phyloP scores from a whole-genome alignment of 2,113 vertebrate species.

The Tupaia chinensis region DNA sequence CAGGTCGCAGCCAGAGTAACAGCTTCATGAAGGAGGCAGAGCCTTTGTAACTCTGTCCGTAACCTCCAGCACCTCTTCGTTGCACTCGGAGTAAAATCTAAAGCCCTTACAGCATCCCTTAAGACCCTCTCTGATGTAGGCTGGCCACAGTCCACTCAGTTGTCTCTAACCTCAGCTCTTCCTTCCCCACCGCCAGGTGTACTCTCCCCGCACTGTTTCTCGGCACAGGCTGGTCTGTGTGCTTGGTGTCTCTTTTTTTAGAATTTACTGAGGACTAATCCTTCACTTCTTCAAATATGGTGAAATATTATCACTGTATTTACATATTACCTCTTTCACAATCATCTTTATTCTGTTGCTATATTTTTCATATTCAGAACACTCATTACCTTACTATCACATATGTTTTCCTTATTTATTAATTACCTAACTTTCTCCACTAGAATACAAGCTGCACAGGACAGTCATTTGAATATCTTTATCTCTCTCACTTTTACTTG shows the following conservation, averaged over 20 bases:
- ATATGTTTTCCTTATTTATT: background rate
- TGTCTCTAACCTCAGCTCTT: background rate
- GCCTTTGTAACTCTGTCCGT: background rate
- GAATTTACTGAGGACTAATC: background rate
- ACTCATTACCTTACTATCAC: background rate
- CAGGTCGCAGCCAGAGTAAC: background rate
- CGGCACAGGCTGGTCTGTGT: background rate
- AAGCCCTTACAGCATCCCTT: background rate
- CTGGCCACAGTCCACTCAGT: fast-evolving
- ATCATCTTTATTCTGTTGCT: background rate
- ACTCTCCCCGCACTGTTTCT: background rate
- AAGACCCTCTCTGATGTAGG: background rate
- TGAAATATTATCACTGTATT: background rate
- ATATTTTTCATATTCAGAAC: background rate
- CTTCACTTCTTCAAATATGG: background rate
- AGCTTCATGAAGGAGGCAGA: background rate
- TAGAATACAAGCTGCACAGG: background rate
- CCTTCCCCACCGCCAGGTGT: fast-evolving
- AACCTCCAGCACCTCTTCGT: background rate
- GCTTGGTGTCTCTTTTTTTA: background rate
- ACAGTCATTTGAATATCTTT: background rate
- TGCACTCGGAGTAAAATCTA: background rate
- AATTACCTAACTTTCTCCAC: background rate
- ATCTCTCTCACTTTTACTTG: no score
- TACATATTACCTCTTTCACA: background rate